Base-by-base conservation (phyloP, 2,888 invertebrate species). In the Gisinianus flammeolus region DNA sequence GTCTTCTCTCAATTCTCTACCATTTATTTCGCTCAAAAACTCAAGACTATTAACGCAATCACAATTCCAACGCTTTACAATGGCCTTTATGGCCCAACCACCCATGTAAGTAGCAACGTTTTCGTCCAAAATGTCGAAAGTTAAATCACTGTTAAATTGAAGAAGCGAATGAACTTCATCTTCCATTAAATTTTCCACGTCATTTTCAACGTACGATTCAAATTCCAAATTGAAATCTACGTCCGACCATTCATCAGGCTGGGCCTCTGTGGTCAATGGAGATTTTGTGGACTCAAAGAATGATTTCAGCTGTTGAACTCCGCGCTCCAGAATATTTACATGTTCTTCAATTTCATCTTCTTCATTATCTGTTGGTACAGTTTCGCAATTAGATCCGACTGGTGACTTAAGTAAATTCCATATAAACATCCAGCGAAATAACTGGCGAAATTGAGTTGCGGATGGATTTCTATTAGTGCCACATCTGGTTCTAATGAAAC, bases 91-190 rank as follows among this genome's bases (percentile, higher is more conserved):
- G 4, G 54, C 54, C 54, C 54, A 54, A 19, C 54, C 16, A n/a
- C 54, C 54, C 54, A 54, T 54, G n/a, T 54, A 54, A 54, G 54
- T 54, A n/a, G 54, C 54, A n/a, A 54, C 54, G 4, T 54, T 16
- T 5, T 5, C 16, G n/a, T 54, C 54, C 54, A 54, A 54, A 54
- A 54, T 54, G 16, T 54, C 54, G n/a, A 54, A 54, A 8, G 54
- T 5, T n/a, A 54, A n/a, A 3, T 54, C 54, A 5, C 4, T 16
- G 16, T n/a, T 54, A 12, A 4, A n/a, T 54, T 54, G 16, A 16
- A 54, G 16, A 54, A 54, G n/a, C n/a, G 54, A n/a, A 4, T 54
- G 54, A 8, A 54, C n/a, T 16, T 54, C 54, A 4, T 16, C n/a
- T 16, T 54, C 54, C 19, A 54, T 12, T 4, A 44, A 10, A 44